Base-by-base conservation (phyloP, 2,797 vertebrate genomes). In the Sorex maritimensis region DNA sequence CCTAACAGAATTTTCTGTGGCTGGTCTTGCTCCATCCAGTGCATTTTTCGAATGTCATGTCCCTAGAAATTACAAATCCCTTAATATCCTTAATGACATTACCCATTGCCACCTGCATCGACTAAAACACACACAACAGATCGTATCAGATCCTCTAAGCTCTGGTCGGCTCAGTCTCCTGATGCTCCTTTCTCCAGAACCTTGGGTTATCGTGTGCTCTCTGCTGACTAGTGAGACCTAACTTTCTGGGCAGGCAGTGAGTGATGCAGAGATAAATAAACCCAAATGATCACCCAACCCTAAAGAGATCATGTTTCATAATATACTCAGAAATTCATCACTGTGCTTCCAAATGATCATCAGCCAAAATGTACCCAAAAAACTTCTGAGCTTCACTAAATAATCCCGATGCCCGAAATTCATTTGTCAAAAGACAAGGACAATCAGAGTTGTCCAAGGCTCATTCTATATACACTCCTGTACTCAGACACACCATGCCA, bases 341-440 rank as follows among this genome's bases (percentile, higher is more conserved):
- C 5, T 49, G 68, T 9, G 72, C 49, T 84, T 78, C 28, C 49
- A 89, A 86, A 85, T 9, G 52, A 73, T 49, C 34, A 30, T 90
- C 73, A 52, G 75, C 55, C 78, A 52, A 81, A 93, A 81, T 81
- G 82, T 24, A 94, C 41, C 38, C 52, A 63, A 65, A 95, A 92
- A 94, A 1, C 82, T 89, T 4, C 78, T 61, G 38, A 77, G 19
- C 5, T 68, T 69, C 8, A 44, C 1, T n/a, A 58, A 88, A 4
- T 41, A 52, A 5, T 83, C 41, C 75, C 4, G 19, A 0, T 46
- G 46, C 23, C 44, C 46, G 75, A 24, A 11, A 44, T 78, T 24
- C 58, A 52, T 28, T 67, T 91, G n/a, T 52, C 12, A 69, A 1
- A 92, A 34, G 87, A 28, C 0, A 30, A 34, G 49, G n/a, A 68